A percentile compares a stretch with the other conserved stretches of the same genome.
Conservation (phyloP, 2,797 vertebrate species). For the Balearica regulorum region DNA sequence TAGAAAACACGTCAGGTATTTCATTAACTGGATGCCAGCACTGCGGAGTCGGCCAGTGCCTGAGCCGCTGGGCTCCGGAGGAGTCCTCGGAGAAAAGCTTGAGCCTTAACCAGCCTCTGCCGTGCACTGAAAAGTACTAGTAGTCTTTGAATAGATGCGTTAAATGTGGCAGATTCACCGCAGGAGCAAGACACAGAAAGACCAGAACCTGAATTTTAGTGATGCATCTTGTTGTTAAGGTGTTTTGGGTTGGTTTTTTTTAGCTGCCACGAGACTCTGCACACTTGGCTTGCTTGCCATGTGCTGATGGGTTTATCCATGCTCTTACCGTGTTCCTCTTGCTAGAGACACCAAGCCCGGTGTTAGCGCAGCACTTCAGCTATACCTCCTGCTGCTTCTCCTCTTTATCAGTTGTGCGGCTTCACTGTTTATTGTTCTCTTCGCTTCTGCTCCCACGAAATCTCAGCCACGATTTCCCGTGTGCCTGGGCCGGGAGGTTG, state of each 20-base stretch:
- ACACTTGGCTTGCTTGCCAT: not conserved
- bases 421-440: not conserved
- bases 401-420: not conserved
- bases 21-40: not conserved
- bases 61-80: not conserved
- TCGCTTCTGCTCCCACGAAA: not conserved
- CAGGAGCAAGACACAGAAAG: not conserved
- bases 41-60: not conserved
- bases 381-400: not conserved
- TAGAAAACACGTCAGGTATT: not conserved
- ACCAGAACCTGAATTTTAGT: not conserved
- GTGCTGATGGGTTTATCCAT: not conserved
- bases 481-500: not conserved
- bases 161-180: not conserved
- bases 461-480: not conserved
- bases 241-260: rapidly evolving
- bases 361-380: not conserved
- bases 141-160: not conserved
- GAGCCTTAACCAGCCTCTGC: not conserved
- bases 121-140: not conserved
- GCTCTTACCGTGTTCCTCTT: not conserved
- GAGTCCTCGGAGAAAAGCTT: not conserved
- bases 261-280: not conserved
- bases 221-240: not conserved
- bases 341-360: not conserved